These are phyloP conservation scores for Mesocricetus auratus DNA, from an alignment of 2,113 vertebrate species.

Conservation along the genomic window DNA sequence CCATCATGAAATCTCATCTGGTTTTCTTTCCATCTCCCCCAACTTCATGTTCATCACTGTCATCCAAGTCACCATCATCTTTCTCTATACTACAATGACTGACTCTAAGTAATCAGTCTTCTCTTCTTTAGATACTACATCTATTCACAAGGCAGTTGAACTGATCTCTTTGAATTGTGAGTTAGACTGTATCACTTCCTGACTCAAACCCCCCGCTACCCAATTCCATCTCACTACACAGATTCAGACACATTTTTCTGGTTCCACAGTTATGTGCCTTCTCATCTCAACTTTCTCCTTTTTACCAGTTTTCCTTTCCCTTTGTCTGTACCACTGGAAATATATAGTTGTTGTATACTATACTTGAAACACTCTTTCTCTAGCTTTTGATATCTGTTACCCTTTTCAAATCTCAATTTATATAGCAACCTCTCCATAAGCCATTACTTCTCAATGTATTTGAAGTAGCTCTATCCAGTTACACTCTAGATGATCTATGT, in stretches of 20 bases:
- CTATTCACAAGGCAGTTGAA: not conserved
- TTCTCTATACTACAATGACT: not conserved
- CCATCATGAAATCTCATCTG: not conserved
- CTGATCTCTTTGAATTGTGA: not conserved
- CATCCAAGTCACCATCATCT: not conserved
- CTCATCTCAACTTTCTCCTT: not conserved
- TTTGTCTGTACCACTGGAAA: not conserved
- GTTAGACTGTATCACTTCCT: not conserved
- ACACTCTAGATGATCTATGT: not conserved
- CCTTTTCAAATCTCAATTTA: slow-evolving; percentile 6
- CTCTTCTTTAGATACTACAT: not conserved
- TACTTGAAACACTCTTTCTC: not conserved
- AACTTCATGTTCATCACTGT: not conserved
- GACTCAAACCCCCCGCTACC: not conserved
- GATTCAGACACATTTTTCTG: not conserved
- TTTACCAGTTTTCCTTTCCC: not conserved
- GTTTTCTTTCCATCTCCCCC: not conserved
- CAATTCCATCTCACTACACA: not conserved
- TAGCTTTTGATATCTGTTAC: not conserved
- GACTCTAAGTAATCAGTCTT: not conserved
- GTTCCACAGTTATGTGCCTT: not conserved
- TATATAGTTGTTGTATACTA: not conserved
- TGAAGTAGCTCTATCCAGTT: slow-evolving; percentile 14
- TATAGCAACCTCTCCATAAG: not conserved
- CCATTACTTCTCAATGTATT: not conserved